Base-by-base conservation (phyloP, 2,113 vertebrate genomes). In the Podarcis raffonei region DNA sequence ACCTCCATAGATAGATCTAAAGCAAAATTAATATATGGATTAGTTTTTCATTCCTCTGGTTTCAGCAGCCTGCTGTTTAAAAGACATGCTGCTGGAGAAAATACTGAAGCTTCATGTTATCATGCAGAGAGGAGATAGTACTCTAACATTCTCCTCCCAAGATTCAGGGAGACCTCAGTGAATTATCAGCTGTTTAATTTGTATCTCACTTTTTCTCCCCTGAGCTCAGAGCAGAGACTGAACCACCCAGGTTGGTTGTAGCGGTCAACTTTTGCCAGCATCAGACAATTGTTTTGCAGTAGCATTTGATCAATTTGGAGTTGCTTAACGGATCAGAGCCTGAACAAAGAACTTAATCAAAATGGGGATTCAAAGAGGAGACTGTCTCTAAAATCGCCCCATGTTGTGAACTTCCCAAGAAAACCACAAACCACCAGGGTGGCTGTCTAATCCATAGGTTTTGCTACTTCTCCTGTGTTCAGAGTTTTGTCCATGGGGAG, bases 21-120 rank as follows among this genome's bases (percentile, higher is more conserved):
- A 86, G 30, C 1, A 87, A 94, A 1, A 83, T 48, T 82, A 89
- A 48, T 79, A 42, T 75, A n/a, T 62, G 39, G 71, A 22, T 62
- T 80, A 0, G 83, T 62, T 84, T 78, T 91, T 84, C 13, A 86
- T 76, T 89, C 77, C 0, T 80, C 16, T 42, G 81, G 1, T 3
- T 42, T 90, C 37, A 77, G 5, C 32, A 85, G 82, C 57, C 9
- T 69, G 75, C 1, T 3, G 0, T 15, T 32, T 30, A 2, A 88
- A 89, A 39, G 27, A 72, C 27, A 68, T 25, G 0, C 81, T 71
- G 12, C 32, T 74, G 91, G 6, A 74, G 79, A 85, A n/a, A 25
- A 25, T 32, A 20, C 0, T 0, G 18, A 89, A 89, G 11, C n/a
- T 1, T n/a, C 20, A 6, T 20, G 53, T 68, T 53, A 12, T 37